Percentiles rank a stretch among this genome's conserved stretches.
These are phyloP conservation scores for Synergus umbraculus DNA, from an alignment of 2,888 invertebrate species.

Conservation along the genomic window DNA sequence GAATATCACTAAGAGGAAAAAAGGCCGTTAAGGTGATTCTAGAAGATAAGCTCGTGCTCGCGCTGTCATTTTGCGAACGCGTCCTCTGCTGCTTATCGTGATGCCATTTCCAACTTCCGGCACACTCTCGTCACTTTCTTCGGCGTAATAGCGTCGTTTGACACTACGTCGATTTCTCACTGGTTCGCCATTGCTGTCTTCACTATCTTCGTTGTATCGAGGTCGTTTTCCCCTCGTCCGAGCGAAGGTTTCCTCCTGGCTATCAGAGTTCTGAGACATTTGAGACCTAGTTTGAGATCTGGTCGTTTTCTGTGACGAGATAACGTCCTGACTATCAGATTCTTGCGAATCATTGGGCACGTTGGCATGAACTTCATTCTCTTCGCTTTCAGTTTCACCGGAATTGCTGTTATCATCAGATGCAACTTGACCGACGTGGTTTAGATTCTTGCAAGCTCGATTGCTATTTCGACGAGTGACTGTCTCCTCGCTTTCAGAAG, in stretches of 20 bases:
- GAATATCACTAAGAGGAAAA: slow-evolving; percentile 43
- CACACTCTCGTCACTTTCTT: slow-evolving; percentile 73
- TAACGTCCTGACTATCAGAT: slow-evolving; percentile 34
- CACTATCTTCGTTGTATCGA: slow-evolving; percentile 73
- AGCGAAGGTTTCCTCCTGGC: slow-evolving; percentile 57
- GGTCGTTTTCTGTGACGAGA: slow-evolving; percentile 24
- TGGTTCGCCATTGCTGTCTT: slow-evolving; percentile 62
- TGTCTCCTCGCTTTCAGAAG: slow-evolving; percentile 55
- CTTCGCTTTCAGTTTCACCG: slow-evolving; percentile 57
- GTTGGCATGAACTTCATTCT: slow-evolving; percentile 44
- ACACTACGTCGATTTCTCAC: slow-evolving; percentile 71
- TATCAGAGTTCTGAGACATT: slow-evolving; percentile 47
- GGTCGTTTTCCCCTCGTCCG: slow-evolving; percentile 69
- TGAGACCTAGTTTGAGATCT: slow-evolving; percentile 41
- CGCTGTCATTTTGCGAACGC: slow-evolving; percentile 89
- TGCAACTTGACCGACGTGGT: slow-evolving; percentile 43
- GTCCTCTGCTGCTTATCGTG: slow-evolving; percentile 88
- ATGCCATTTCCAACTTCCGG: slow-evolving; percentile 70
- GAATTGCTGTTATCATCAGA: slow-evolving; percentile 54
- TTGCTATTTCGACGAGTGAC: slow-evolving; percentile 61
- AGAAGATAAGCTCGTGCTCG: slow-evolving; percentile 84
- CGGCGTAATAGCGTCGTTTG: slow-evolving; percentile 74
- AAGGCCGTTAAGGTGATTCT: slow-evolving; percentile 74
- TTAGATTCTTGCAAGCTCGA: slow-evolving; percentile 59
- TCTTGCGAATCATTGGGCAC: slow-evolving; percentile 46